Percentiles rank a stretch among this genome's conserved stretches.
Evolutionary conservation across 2,888 invertebrate species (phyloP).

Genomic region (Nipponacmea schrenckii): DNA sequence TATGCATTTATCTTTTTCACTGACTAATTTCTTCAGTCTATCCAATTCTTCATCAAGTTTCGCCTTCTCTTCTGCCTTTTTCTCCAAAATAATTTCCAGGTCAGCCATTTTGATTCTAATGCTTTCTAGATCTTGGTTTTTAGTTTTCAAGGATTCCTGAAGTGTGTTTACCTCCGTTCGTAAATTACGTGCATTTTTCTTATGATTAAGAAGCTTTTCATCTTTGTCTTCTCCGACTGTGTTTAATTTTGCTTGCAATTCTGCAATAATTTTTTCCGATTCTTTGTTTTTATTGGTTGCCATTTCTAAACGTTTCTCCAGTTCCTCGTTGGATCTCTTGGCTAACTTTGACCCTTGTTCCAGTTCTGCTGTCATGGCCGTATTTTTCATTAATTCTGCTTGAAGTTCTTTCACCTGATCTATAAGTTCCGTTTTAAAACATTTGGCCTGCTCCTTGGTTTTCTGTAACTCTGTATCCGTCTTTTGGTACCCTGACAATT

Average conservation of each 20-base stretch:
- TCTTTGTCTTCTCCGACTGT: constrained; percentile 14
- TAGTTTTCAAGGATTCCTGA: constrained; percentile 13
- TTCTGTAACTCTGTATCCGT: constrained; percentile 22
- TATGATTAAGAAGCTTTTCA: constrained; percentile 15
- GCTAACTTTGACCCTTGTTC: constrained; percentile 39
- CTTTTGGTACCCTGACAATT: background rate
- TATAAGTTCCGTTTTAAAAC: constrained; percentile 32
- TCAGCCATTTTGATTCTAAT: constrained; percentile 14
- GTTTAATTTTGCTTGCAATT: constrained; percentile 29
- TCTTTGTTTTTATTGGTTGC: constrained; percentile 24
- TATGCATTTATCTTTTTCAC: constrained; percentile 16
- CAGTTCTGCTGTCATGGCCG: constrained; percentile 36
- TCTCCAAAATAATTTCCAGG: constrained; percentile 23
- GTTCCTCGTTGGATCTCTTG: constrained; percentile 33
- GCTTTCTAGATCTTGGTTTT: constrained; percentile 7
- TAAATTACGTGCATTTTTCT: constrained; percentile 15
- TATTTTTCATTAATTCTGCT: constrained; percentile 39
- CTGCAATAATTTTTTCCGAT: constrained; percentile 27
- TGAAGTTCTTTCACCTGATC: constrained; percentile 40
- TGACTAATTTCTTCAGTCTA: constrained; percentile 12
- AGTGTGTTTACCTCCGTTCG: constrained; percentile 10
- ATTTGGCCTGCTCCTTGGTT: constrained; percentile 20
- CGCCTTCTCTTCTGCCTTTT: constrained; percentile 20
- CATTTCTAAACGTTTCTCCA: constrained; percentile 31
- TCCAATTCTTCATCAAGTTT: constrained; percentile 13